Evolutionary conservation across 1,140 invertebrate genomes (phyloP), one percentile per base, ranked within the genome.

Genomic region (Drosophila saltans): DNA sequence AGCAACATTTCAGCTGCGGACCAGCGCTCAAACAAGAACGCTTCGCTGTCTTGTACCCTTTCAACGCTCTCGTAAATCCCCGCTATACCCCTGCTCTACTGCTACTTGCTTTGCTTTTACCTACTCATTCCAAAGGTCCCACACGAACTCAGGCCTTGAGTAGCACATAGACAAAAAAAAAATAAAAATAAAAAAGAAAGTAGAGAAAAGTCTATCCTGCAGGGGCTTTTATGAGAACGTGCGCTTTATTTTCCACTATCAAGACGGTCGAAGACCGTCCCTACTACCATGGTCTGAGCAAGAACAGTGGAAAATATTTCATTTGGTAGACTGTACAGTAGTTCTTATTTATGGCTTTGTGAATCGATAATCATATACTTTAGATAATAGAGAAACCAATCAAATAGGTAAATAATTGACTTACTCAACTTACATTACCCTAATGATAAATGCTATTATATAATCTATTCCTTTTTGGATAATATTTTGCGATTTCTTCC

Each of bases 1-100:
- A 83, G 83, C 84, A 89, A 88, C 83, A 86, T 86, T 86, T 86
- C 72, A 83, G 73, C 76, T 78, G 75, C 76, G 68, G 73, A 60
- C 36, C 66, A 55, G 24, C 61, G 55, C 59, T 40, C 8, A 24
- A 62, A 55, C 48, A 26, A 68, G 80, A 60, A 66, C 75, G 45
- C 45, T 48, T 48, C 45, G 69, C 65, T 80, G 76, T 77, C 80
- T 88, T 88, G 84, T 75, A 83, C 83, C 83, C 84, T 89, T 88
- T 88, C 73, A 88, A 70, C 84, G 68, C 72, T 67, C 80, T 78
- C 33, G 52, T 81, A 61, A 77, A 57, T 26, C 67, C 55, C 56
- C 58, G 78, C 55, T 45, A 16, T 16, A 64, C 66, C 33, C 40
- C 36, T 28, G 10, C 48, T 28, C 24, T 28, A 40, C 7, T 59